Conservation (phyloP, 2,888 invertebrate genomes). For the Charanyca ferruginea region DNA sequence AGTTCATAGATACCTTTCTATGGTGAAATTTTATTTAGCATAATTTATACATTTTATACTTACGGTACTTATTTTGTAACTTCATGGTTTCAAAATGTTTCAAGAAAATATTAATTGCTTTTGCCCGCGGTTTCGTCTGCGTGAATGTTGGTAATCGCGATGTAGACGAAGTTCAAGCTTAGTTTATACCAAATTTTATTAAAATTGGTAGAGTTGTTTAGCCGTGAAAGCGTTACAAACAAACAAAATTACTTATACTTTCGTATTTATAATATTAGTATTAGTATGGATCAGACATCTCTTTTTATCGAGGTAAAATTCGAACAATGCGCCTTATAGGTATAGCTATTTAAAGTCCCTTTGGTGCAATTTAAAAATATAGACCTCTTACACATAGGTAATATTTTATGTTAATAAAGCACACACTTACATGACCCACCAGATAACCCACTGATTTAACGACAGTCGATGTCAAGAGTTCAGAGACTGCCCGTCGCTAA, state of each 20-base stretch:
- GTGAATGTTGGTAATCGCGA: no score
- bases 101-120: not conserved
- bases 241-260: no score
- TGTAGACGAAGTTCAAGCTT: no score
- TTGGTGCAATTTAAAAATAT: conserved; percentile 11
- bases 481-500: conserved; percentile 1
- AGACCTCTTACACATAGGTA: not conserved
- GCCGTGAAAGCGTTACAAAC: no score
- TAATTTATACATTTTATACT: no score
- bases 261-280: no score
- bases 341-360: not conserved
- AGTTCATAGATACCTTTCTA: not conserved
- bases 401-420: conserved; percentile 7
- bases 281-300: no score
- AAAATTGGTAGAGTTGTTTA: no score
- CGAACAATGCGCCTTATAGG: not conserved
- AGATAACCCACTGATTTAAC: conserved; percentile 23
- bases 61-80: not conserved
- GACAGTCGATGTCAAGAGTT: conserved; percentile 29
- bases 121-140: no score
- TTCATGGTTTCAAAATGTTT: not conserved
- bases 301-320: not conserved
- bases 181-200: no score
- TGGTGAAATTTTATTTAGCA: not conserved
- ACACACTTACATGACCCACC: no score